Conservation (phyloP, 2,888 invertebrate species). For the Troides helena region DNA sequence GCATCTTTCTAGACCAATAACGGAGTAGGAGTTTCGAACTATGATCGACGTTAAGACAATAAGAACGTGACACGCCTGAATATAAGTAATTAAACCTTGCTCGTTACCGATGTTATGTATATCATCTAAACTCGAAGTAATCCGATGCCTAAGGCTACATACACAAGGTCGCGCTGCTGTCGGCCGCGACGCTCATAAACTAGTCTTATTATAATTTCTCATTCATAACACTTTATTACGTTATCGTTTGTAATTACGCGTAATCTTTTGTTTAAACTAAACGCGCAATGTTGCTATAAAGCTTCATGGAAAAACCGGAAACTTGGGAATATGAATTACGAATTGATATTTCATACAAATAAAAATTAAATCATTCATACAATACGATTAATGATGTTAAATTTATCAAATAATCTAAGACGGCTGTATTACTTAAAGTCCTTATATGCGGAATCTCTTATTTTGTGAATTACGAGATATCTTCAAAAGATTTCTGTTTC, state of each 20-base stretch:
- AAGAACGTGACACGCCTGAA: constrained; percentile 10
- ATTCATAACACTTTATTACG: constrained; percentile 45
- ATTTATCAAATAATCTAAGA: too few relatives aligned
- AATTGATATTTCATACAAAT: too few relatives aligned
- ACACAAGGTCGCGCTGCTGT: constrained; percentile 25
- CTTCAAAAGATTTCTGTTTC: too few relatives aligned
- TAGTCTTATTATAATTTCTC: constrained; percentile 56
- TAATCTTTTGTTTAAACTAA: background rate
- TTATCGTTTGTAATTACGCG: constrained; percentile 31
- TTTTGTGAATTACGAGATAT: too few relatives aligned
- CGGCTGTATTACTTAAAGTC: too few relatives aligned
- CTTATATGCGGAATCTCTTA: too few relatives aligned
- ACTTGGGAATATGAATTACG: too few relatives aligned
- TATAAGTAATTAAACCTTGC: constrained; percentile 20
- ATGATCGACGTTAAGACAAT: background rate
- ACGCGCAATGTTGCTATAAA: background rate
- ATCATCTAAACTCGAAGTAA: constrained; percentile 25
- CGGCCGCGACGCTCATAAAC: constrained; percentile 25
- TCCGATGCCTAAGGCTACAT: constrained; percentile 27
- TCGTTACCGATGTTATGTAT: constrained; percentile 19
- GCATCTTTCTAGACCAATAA: background rate
- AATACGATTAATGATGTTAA: too few relatives aligned
- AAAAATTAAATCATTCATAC: too few relatives aligned
- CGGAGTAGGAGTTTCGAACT: background rate
- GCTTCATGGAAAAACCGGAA: too few relatives aligned